Percentiles rank a stretch among this genome's conserved stretches.
phyloP scores from a whole-genome alignment of 2,797 vertebrate species.

The Cynopterus sphinx region DNA sequence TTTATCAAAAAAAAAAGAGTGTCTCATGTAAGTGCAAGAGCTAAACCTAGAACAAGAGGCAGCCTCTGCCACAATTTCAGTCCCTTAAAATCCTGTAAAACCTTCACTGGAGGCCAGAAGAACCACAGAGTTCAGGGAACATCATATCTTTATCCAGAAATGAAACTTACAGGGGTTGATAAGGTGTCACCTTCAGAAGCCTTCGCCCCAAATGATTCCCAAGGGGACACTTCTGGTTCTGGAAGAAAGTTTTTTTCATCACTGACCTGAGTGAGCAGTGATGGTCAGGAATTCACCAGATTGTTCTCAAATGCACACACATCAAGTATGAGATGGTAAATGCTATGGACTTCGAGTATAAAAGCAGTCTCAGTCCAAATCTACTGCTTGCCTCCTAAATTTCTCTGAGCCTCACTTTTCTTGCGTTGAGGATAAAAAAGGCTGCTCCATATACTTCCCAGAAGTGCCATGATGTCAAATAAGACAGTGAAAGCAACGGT shows the following conservation, averaged over 20 bases:
- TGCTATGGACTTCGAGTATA: not conserved
- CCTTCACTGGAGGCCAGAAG: not conserved
- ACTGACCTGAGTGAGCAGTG: not conserved
- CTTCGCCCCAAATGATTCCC: not conserved
- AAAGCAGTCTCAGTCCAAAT: not conserved
- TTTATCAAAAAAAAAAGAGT: not conserved
- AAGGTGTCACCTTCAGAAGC: not conserved
- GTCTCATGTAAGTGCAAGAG: no score
- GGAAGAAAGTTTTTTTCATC: not conserved
- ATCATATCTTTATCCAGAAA: not conserved
- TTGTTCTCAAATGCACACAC: no score
- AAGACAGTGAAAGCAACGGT: not conserved
- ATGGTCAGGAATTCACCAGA: not conserved
- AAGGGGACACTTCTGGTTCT: not conserved
- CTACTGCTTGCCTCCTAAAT: not conserved
- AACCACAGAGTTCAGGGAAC: not conserved
- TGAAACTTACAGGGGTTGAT: not conserved
- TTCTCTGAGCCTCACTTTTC: not conserved
- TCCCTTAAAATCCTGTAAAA: not conserved
- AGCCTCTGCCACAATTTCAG: not conserved
- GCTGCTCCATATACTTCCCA: not conserved
- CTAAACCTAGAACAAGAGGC: not conserved
- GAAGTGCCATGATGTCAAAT: not conserved
- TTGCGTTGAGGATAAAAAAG: not conserved
- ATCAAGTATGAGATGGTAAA: not conserved